Base-by-base conservation (phyloP, 2,797 vertebrate genomes). In the Acanthurus tractus region DNA sequence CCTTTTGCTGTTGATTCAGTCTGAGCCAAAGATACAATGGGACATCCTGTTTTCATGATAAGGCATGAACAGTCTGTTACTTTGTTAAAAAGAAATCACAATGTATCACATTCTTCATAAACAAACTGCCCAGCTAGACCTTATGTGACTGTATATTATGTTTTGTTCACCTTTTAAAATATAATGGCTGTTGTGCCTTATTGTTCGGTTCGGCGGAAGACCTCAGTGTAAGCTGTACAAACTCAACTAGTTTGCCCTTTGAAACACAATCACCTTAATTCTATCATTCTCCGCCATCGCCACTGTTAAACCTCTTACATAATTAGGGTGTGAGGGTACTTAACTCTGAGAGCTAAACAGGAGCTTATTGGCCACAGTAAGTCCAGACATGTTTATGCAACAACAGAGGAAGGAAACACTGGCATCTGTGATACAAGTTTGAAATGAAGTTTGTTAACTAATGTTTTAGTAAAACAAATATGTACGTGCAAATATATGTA, bases 321-420 rank as follows among this genome's bases (percentile, higher is more conserved):
- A 66, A 85, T 83, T 76, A 76, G 88, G 74, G 82, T 68, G 70
- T 75, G 50, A 74, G 45, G 61, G 66, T 70, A 57, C 74, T 81
- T 73, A 72, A 79, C 65, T 55, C 57, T 70, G 52, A 68, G 61
- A 68, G 65, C 42, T 52, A 66, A 78, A 56, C 23, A 52, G 34
- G 57, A 14, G 64, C 42, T 68, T 59, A 59, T 0, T 55, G 34
- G 58, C 49, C 20, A 40, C 20, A 25, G 36, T 38, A 44, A 54
- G 62, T 70, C 23, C 36, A 71, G 34, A 61, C 54, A 46, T 34
- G 38, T 56, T 62, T 75, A 8, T 54, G n/a, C 48, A 53, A 48
- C 40, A 55, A 34, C 29, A 61, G 8, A 36, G 10, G 50, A 74
- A 13, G 18, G 10, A 65, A 48, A n/a, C 7, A 17, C 22, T n/a